A percentile compares a stretch with the other conserved stretches of the same genome.
Evolutionary conservation across 2,797 vertebrate genomes (phyloP).

Genomic region (Oophaga sylvatica): DNA sequence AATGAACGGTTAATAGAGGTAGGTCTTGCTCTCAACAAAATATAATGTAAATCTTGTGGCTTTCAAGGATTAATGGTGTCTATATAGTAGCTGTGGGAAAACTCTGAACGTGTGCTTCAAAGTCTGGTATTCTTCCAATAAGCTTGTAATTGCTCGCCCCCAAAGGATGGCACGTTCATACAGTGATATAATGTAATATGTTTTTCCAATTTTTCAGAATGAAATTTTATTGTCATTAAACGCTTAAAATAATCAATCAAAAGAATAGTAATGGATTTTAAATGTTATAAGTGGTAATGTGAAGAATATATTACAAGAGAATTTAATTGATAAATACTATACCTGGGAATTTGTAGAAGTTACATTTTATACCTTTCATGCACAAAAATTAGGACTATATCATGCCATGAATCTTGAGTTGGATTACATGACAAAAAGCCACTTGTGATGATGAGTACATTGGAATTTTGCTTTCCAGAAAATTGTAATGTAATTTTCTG

Average conservation of each 20-base stretch:
- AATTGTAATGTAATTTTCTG: too few relatives aligned
- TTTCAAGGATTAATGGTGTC: slow-evolving; percentile 24
- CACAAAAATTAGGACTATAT: neutral
- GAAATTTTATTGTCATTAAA: slow-evolving; percentile 10
- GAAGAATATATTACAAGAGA: neutral
- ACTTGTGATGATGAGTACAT: too few relatives aligned
- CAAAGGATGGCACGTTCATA: neutral
- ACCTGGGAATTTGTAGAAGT: neutral
- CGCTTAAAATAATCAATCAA: slow-evolving; percentile 14
- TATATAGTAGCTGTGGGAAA: neutral
- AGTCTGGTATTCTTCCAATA: slow-evolving; percentile 7
- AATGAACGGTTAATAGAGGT: neutral
- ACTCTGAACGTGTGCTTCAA: neutral
- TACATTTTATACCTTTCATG: neutral
- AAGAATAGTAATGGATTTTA: slow-evolving; percentile 19
- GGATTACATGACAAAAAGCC: too few relatives aligned
- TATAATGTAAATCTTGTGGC: neutral
- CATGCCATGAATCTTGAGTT: neutral
- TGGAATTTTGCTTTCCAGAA: too few relatives aligned
- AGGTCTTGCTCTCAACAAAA: neutral
- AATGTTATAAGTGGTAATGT: slow-evolving; percentile 9
- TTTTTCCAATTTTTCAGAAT: slow-evolving; percentile 15
- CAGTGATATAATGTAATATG: neutral
- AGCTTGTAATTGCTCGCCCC: slow-evolving; percentile 15
- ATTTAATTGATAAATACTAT: neutral